These are phyloP conservation scores for Macrostomum cliftonense DNA, from an alignment of 2,888 invertebrate genomes.

Conservation along the genomic window DNA sequence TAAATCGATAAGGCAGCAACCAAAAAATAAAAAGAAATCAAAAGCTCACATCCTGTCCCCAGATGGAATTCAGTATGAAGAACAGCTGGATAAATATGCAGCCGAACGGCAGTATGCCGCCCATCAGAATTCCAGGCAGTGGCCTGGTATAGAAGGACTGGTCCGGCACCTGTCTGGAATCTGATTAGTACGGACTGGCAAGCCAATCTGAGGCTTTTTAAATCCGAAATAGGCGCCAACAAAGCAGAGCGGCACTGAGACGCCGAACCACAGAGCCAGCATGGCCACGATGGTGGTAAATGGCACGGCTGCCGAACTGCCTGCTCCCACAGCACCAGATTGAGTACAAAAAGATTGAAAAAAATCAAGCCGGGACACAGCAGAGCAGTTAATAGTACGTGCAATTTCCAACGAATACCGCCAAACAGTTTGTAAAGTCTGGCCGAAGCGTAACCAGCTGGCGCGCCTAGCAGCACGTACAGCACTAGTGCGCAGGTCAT, in stretches of 20 bases:
- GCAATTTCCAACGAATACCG: slow-evolving; percentile 94
- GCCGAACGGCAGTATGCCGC: slow-evolving; percentile 90
- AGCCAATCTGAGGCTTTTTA: slow-evolving; percentile 78
- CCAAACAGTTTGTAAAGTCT: slow-evolving; percentile 91
- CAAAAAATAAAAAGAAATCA: too few species aligned
- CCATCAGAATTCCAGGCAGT: slow-evolving; percentile 77
- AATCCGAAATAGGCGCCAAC: slow-evolving; percentile 96
- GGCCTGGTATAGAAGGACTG: slow-evolving; percentile 87
- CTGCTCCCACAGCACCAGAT: slow-evolving; percentile 82
- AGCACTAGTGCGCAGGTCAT: slow-evolving; percentile 90
- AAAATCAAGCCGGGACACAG: slow-evolving; percentile 88
- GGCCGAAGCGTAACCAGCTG: slow-evolving; percentile 87
- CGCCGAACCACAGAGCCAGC: slow-evolving; percentile 83
- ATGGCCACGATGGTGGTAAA: slow-evolving; percentile 85
- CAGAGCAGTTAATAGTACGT: slow-evolving; percentile 83
- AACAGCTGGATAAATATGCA: slow-evolving; percentile 96
- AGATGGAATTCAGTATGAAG: slow-evolving; percentile 92
- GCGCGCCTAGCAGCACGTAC: slow-evolving; percentile 80
- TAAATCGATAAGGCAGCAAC: too few species aligned
- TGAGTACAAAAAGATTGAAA: slow-evolving; percentile 86
- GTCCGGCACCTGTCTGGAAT: slow-evolving; percentile 91
- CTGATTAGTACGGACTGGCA: slow-evolving; percentile 93
- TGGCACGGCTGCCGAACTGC: slow-evolving; percentile 85
- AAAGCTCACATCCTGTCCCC: slow-evolving; percentile 45
- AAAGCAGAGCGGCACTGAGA: slow-evolving; percentile 93